Conservation (phyloP, 2,888 invertebrate species). For the Caenorhabditis japonica region DNA sequence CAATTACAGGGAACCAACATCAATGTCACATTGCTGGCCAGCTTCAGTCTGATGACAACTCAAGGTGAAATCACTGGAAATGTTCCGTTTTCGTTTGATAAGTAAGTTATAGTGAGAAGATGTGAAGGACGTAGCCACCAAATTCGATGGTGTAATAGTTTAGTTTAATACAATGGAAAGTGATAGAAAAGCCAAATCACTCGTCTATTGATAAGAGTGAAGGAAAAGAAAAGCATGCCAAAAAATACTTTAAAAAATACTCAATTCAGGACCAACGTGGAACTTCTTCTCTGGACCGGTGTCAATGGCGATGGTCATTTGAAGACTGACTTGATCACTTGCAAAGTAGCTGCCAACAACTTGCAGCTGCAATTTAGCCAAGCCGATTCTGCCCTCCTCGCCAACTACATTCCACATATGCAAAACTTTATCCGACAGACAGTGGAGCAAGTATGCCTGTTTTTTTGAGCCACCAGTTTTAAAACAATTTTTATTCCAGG, state of each 20-base stretch:
- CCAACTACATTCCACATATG: slow-evolving; percentile 73
- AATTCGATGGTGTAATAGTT: slow-evolving; percentile 29
- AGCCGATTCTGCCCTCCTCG: slow-evolving; percentile 66
- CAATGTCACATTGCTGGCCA: slow-evolving; percentile 68
- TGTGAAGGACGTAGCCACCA: not conserved
- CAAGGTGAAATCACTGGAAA: slow-evolving; percentile 71
- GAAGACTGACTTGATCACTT: slow-evolving; percentile 73
- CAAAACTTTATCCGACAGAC: slow-evolving; percentile 71
- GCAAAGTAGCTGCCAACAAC: slow-evolving; percentile 71
- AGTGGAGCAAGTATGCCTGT: slow-evolving; percentile 71
- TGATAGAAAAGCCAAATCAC: slow-evolving; percentile 12
- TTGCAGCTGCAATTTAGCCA: slow-evolving; percentile 69
- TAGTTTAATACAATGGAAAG: slow-evolving; percentile 25
- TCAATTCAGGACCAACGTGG: slow-evolving; percentile 67
- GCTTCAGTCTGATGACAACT: slow-evolving; percentile 66
- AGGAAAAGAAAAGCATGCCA: not conserved
- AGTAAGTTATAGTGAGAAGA: slow-evolving; percentile 52
- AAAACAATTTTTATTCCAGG: slow-evolving; percentile 43
- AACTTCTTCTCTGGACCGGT: slow-evolving; percentile 70
- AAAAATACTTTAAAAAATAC: not conserved
- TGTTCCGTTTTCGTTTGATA: slow-evolving; percentile 75
- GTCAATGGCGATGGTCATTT: slow-evolving; percentile 76
- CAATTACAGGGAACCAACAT: slow-evolving; percentile 71
- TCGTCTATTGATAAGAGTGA: not conserved
- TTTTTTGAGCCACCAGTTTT: no score